A percentile compares a stretch with the other conserved stretches of the same genome.
These are phyloP conservation scores for Allophyes oxyacanthae DNA, from an alignment of 2,888 invertebrate genomes.

Conservation along the genomic window DNA sequence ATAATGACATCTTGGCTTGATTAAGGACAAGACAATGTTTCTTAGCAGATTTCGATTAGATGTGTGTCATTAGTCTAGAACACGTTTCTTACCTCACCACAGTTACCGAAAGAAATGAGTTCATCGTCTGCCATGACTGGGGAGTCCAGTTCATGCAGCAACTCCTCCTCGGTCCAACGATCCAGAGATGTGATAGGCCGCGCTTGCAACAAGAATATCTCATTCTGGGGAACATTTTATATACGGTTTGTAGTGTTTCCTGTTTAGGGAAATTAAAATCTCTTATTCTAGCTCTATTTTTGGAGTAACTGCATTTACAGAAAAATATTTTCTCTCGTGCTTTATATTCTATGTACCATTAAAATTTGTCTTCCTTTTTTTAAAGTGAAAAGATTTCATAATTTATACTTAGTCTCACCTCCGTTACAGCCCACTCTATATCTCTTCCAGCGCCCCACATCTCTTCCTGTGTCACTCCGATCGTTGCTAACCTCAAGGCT, in stretches of 20 bases:
- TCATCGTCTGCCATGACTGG: constrained; percentile 91
- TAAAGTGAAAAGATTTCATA: too few relatives aligned
- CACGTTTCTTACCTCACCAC: constrained; percentile 89
- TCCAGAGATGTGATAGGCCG: constrained; percentile 93
- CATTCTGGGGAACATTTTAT: constrained; percentile 73
- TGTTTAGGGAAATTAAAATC: too few relatives aligned
- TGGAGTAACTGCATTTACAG: too few relatives aligned
- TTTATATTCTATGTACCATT: too few relatives aligned
- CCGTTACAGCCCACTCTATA: constrained; percentile 94
- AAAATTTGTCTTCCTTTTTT: too few relatives aligned
- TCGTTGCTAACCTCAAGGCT: constrained; percentile 86
- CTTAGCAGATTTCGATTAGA: too few relatives aligned
- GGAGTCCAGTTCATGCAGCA: constrained; percentile 93
- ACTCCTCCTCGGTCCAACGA: constrained; percentile 93
- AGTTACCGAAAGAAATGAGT: constrained; percentile 92
- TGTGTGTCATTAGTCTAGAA: neutral
- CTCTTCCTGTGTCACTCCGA: constrained; percentile 89
- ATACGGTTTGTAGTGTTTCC: neutral
- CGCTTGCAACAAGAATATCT: constrained; percentile 92
- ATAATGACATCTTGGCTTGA: neutral
- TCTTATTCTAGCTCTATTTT: too few relatives aligned
- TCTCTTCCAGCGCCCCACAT: constrained; percentile 92
- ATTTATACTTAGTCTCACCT: constrained; percentile 72
- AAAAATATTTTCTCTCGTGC: too few relatives aligned
- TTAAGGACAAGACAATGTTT: too few relatives aligned